Conservation (phyloP, 2,888 invertebrate species). For the Pheosia gnoma region DNA sequence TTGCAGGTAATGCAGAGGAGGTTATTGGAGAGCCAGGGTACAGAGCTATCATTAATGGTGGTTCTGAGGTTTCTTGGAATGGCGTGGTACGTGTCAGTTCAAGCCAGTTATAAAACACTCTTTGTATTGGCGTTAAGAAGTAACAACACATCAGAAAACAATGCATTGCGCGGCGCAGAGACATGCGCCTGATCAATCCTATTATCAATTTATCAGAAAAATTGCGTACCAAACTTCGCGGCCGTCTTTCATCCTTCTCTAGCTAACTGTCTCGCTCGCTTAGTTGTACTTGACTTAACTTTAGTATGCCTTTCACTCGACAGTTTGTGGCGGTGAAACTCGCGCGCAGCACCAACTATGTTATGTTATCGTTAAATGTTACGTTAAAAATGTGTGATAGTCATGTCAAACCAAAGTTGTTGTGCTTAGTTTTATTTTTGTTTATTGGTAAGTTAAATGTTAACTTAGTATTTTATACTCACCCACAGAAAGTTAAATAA, state of each 20-base stretch:
- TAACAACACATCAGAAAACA: no score
- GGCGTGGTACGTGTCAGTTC: no score
- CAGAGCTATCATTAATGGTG: no score
- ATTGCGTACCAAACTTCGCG: conserved; percentile 22
- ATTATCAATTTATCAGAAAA: not conserved
- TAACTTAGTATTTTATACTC: not conserved
- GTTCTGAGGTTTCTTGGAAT: no score
- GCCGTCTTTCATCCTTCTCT: conserved; percentile 44
- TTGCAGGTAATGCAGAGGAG: no score
- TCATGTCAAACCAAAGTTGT: conserved; percentile 71
- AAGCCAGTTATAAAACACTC: no score
- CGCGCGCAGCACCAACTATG: conserved; percentile 24
- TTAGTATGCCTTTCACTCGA: conserved; percentile 69
- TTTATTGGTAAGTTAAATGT: conserved; percentile 27
- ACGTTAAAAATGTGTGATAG: conserved; percentile 43
- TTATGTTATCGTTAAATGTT: conserved; percentile 42
- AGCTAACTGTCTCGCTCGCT: conserved; percentile 47
- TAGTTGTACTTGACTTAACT: conserved; percentile 40
- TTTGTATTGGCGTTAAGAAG: no score
- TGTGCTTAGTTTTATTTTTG: conserved; percentile 52
- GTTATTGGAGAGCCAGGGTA: no score
- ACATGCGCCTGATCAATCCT: not conserved
- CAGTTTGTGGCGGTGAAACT: conserved; percentile 24
- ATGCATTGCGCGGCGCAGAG: no score
- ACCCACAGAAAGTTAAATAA: no score